A percentile compares a stretch with the other conserved stretches of the same genome.
phyloP scores from a whole-genome alignment of 2,113 vertebrate genomes.

The Poicephalus gulielmi region DNA sequence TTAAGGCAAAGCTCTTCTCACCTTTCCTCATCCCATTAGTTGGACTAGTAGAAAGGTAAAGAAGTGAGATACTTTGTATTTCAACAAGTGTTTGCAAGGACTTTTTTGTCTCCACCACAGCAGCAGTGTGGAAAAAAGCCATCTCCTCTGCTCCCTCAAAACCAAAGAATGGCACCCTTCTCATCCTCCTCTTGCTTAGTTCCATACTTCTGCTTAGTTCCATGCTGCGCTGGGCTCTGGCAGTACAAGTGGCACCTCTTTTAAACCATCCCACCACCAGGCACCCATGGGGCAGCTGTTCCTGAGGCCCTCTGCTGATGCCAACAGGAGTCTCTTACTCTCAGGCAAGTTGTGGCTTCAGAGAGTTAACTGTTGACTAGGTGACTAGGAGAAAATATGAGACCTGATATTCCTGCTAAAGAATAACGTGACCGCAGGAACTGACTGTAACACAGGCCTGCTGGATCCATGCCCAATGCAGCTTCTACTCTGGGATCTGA shows the following conservation, averaged over 20 bases:
- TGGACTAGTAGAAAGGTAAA: not conserved
- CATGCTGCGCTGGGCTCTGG: not conserved
- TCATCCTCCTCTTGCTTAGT: not conserved
- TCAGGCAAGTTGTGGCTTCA: not conserved
- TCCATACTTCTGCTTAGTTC: not conserved
- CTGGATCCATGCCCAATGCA: not conserved
- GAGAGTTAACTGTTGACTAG: rapidly evolving
- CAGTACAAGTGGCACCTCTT: rapidly evolving
- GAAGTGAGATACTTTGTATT: not conserved
- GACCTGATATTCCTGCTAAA: not conserved
- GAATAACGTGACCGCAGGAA: not conserved
- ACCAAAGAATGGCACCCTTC: not conserved
- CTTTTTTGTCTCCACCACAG: not conserved
- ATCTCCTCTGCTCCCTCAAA: not conserved
- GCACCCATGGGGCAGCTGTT: rapidly evolving
- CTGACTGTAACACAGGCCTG: not conserved
- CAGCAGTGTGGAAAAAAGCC: not conserved
- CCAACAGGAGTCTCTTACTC: not conserved
- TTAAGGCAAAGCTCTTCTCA: not conserved
- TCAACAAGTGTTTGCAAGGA: not conserved
- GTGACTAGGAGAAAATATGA: not conserved
- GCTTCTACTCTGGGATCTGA: not conserved
- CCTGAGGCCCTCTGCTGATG: not conserved
- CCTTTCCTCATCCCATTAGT: not conserved
- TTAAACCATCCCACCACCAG: rapidly evolving